Base-by-base conservation (phyloP, 2,888 invertebrate species). In the Lymantria monacha region DNA sequence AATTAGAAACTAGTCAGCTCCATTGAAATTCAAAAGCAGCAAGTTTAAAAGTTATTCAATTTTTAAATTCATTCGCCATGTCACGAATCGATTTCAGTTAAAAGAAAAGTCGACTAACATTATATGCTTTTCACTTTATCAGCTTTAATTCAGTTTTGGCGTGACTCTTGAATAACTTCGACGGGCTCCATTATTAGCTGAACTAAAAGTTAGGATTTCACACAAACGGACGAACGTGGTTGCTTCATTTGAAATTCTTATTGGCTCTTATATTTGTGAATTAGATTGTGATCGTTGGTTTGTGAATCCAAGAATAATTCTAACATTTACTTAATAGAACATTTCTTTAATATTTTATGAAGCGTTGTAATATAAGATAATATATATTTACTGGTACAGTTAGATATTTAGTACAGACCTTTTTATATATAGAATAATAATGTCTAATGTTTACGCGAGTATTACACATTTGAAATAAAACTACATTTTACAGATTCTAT, bases 181-280 rank as follows among this genome's bases (percentile, higher is more conserved):
- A 48, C 42, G 50, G 55, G 59, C 70, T 68, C 67, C 71, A 76
- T 76, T 76, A 74, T 65, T 64, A 69, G 66, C 60, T 47, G 53
- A 57, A 61, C 65, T 65, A 55, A 38, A 75, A 71, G 65, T 74
- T 72, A 57, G 61, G 41, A 63, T 55, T 62, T 65, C 63, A 66
- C 64, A 56, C 69, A 66, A 66, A 67, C 67, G 64, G 47, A 56
- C 44, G 51, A 57, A 59, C 58, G 59, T 63, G 56, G 57, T 56
- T 42, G 47, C 57, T 60, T 67, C 57, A 75, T 76, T 76, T 75
- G 73, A 72, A 76, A 76, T 75, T 76, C 77, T 70, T 74, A 76
- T 76, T 69, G 69, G 70, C 57, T 61, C 55, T 58, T 66, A 66
- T 69, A 68, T 69, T 72, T 63, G 66, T 61, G 66, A 71, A 71